Conservation (phyloP, 1,140 invertebrate species). For the Agrilus planipennis region DNA sequence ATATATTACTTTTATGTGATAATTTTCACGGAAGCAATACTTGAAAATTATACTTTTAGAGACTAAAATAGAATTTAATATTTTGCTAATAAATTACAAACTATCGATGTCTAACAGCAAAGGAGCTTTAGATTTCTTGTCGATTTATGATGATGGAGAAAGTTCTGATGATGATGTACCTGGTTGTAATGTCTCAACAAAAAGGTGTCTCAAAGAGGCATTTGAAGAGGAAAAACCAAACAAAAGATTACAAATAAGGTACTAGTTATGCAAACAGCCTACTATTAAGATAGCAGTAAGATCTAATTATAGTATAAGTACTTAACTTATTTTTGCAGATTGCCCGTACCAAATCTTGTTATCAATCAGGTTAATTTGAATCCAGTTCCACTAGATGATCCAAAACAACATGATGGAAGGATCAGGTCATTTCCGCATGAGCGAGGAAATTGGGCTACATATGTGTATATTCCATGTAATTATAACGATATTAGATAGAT, state of each 20-base stretch:
- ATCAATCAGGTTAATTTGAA: constrained; percentile 7
- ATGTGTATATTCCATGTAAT: constrained; percentile 58
- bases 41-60: too few relatives aligned
- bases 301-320: background rate
- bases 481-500: constrained; percentile 15
- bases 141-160: constrained; percentile 22
- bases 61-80: too few relatives aligned
- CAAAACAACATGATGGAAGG: constrained; percentile 48
- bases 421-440: constrained; percentile 61
- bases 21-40: too few relatives aligned
- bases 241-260: constrained; percentile 7
- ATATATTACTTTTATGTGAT: too few relatives aligned
- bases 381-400: constrained; percentile 39
- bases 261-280: constrained; percentile 1
- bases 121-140: constrained; percentile 22
- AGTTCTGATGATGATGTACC: constrained; percentile 28
- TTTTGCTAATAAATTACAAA: too few relatives aligned
- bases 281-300: background rate
- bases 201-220: constrained; percentile 16
- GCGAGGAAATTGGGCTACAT: constrained; percentile 70
- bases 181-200: constrained; percentile 24
- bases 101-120: too few relatives aligned
- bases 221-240: constrained; percentile 13
- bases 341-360: constrained; percentile 23
- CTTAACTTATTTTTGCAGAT: constrained; percentile 15